Conservation (phyloP, 2,888 invertebrate genomes). For the Cyclophora punctaria region DNA sequence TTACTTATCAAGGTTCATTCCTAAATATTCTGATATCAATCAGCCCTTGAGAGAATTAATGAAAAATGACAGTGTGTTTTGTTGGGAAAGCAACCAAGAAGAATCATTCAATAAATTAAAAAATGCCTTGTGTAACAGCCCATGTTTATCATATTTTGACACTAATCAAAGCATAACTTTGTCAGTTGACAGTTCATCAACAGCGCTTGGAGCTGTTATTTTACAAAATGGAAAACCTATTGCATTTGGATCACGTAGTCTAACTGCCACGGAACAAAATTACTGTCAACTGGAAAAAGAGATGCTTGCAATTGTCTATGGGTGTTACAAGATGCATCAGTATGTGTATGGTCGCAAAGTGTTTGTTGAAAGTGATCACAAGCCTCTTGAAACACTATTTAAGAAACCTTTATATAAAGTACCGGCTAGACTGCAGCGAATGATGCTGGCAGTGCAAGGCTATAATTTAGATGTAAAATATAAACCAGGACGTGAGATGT, state of each 20-base stretch:
- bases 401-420: slow-evolving; percentile 17
- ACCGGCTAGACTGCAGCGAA: slow-evolving; percentile 23
- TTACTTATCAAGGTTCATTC: slow-evolving; percentile 10
- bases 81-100: slow-evolving; percentile 9
- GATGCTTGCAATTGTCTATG: slow-evolving; percentile 6
- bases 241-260: slow-evolving; percentile 8
- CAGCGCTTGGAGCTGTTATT: slow-evolving; percentile 9
- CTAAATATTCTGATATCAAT: slow-evolving; percentile 7
- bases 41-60: slow-evolving; percentile 5
- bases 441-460: slow-evolving; percentile 22
- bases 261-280: slow-evolving; percentile 4
- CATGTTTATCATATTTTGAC: slow-evolving; percentile 9
- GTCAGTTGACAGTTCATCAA: slow-evolving; percentile 6
- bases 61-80: slow-evolving; percentile 7
- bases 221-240: slow-evolving; percentile 10
- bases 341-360: slow-evolving; percentile 23
- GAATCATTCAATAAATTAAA: slow-evolving; percentile 4
- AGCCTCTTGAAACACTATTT: slow-evolving; percentile 23
- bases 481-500: background rate
- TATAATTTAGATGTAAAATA: slow-evolving; percentile 12
- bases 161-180: slow-evolving; percentile 4
- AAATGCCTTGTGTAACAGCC: slow-evolving; percentile 4
- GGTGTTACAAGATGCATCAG: slow-evolving; percentile 12
- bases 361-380: slow-evolving; percentile 23
- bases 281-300: slow-evolving; percentile 11